These are phyloP conservation scores for Lydus trimaculatus DNA, from an alignment of 2,888 invertebrate genomes.

Conservation along the genomic window DNA sequence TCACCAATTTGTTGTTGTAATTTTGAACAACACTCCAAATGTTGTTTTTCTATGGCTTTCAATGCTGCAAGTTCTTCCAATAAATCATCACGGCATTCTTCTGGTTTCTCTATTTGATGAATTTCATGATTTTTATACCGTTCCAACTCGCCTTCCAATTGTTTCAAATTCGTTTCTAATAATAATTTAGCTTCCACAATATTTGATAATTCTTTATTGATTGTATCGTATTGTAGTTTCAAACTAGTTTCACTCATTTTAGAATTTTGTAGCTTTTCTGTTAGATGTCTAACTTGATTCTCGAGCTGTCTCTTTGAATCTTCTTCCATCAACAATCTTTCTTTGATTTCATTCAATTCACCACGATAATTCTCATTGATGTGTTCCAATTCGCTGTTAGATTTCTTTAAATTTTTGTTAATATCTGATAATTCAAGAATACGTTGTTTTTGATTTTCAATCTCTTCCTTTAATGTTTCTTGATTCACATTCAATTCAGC, in stretches of 20 bases:
- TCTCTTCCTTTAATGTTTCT: slow-evolving; percentile 59
- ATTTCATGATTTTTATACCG: slow-evolving; percentile 26
- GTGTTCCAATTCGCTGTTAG: slow-evolving; percentile 42
- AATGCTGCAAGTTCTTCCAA: slow-evolving; percentile 27
- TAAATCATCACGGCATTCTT: slow-evolving; percentile 26
- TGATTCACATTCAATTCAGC: slow-evolving; percentile 62
- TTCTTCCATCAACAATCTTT: slow-evolving; percentile 47
- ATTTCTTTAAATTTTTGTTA: slow-evolving; percentile 41
- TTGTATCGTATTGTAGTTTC: slow-evolving; percentile 52
- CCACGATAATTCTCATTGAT: slow-evolving; percentile 45
- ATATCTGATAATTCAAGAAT: slow-evolving; percentile 48
- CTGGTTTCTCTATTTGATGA: neutral
- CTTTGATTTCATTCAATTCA: slow-evolving; percentile 49
- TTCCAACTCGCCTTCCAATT: slow-evolving; percentile 20
- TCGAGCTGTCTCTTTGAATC: slow-evolving; percentile 44
- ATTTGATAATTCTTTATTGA: slow-evolving; percentile 48
- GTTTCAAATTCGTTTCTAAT: slow-evolving; percentile 39
- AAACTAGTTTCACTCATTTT: slow-evolving; percentile 57
- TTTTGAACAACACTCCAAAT: slow-evolving; percentile 16
- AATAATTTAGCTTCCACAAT: slow-evolving; percentile 41
- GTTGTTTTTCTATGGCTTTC: slow-evolving; percentile 18
- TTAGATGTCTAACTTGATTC: slow-evolving; percentile 47
- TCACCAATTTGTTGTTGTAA: slow-evolving; percentile 46
- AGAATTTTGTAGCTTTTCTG: slow-evolving; percentile 55
- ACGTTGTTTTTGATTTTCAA: slow-evolving; percentile 51